Base-by-base conservation (phyloP, 1,140 invertebrate genomes). In the Chrysopa pallens region DNA sequence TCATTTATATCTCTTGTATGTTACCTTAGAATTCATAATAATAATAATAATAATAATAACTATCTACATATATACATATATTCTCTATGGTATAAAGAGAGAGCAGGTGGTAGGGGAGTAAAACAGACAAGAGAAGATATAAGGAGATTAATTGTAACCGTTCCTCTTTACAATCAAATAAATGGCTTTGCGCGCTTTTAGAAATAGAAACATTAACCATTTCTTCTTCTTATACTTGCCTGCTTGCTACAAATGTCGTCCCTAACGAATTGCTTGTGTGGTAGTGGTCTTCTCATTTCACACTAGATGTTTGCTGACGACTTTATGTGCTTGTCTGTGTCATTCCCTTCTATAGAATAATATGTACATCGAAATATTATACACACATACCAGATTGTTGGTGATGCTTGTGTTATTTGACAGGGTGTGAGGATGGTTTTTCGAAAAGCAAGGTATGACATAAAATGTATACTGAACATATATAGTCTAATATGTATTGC, bases 141-240 rank as follows among this genome's bases (percentile, higher is more conserved):
- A 41, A 41, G 40, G 40, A 41, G 40, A 41, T 41, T 41, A 41
- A 41, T 41, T 41, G 40, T 41, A 33, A 12, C 40, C 9, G 40
- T 41, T 41, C 29, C 40, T 41, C 40, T 41, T 41, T 41, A 41
- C 40, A 41, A 41, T 41, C 40, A 41, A 41, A 41, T 41, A 41
- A 41, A 41, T 41, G 40, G 40, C 9, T 31, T 23, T 33, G 40
- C 40, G 23, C 40, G 40, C 40, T 41, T 41, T 23, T 33, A n/a
- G 40, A 41, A 41, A 41, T 41, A 41, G 40, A 41, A 41, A 41
- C 40, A 41, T 41, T 41, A 41, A 41, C 40, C 40, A 41, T 41
- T 29, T 27, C 11, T 27, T 9, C 38, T 9, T 12, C 31, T 9
- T 9, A 12, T 11, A 2, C 31, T 9, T 35, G 9, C 11, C 11